phyloP scores from a whole-genome alignment of 2,888 invertebrate genomes.

The Tetranychus truncatus region DNA sequence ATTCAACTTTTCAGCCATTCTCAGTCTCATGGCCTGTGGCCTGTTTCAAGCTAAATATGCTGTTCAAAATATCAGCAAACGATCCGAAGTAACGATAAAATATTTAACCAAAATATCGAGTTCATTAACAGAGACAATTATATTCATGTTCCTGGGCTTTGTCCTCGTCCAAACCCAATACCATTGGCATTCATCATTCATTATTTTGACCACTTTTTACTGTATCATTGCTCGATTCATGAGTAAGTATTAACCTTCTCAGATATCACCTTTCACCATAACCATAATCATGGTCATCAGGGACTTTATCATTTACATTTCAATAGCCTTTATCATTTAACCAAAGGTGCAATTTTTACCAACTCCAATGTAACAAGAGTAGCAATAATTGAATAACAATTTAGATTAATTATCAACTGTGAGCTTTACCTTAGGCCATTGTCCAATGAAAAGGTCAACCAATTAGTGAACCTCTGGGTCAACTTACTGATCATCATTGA shows the following conservation, averaged over 20 bases:
- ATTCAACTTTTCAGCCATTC: conserved; percentile 41
- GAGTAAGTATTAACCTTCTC: conserved; percentile 30
- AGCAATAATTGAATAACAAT: too few species aligned
- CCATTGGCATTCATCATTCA: conserved; percentile 37
- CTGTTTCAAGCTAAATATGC: conserved; percentile 40
- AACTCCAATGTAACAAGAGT: too few species aligned
- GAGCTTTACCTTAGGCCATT: too few species aligned
- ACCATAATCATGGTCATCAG: too few species aligned
- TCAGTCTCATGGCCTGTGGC: conserved; percentile 25
- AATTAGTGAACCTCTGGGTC: too few species aligned
- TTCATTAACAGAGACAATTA: conserved; percentile 38
- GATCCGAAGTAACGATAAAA: conserved; percentile 38
- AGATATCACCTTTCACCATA: neutral
- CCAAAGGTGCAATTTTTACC: too few species aligned
- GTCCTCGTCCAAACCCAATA: conserved; percentile 36
- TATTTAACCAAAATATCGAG: conserved; percentile 40
- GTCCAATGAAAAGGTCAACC: too few species aligned
- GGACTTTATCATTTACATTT: too few species aligned
- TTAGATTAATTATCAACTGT: too few species aligned
- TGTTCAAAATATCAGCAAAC: conserved; percentile 39
- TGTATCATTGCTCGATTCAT: conserved; percentile 35
- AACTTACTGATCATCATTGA: too few species aligned
- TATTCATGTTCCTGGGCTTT: conserved; percentile 41
- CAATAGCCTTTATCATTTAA: too few species aligned
- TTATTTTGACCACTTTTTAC: conserved; percentile 34